A percentile compares a stretch with the other conserved stretches of the same genome.
Evolutionary conservation across 2,888 invertebrate genomes (phyloP).

Genomic region (Thera obeliscata): DNA sequence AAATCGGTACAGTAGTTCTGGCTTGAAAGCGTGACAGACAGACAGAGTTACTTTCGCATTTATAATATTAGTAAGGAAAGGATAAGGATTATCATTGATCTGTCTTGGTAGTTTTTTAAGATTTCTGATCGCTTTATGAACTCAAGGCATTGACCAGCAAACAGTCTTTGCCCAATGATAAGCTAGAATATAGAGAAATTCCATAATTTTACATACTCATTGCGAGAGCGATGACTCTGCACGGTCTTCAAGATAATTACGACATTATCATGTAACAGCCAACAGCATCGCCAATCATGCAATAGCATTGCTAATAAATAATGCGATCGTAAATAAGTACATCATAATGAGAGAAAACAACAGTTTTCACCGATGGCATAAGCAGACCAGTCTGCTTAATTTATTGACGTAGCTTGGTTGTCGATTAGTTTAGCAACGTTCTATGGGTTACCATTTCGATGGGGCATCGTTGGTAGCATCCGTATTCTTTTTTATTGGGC

Average conservation of each 20-base stretch:
- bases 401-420: no score
- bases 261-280: slow-evolving; percentile 23
- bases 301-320: slow-evolving; percentile 15
- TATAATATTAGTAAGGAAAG: no score
- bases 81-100: no score
- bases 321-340: slow-evolving; percentile 10
- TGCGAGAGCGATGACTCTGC: slow-evolving; percentile 19
- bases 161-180: neutral
- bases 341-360: slow-evolving; percentile 35
- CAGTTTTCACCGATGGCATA: neutral
- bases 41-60: no score
- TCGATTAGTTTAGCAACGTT: no score
- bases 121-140: neutral
- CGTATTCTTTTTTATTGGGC: no score
- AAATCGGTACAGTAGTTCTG: no score
- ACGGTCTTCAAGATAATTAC: slow-evolving; percentile 8
- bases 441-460: no score
- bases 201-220: slow-evolving; percentile 9
- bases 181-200: neutral
- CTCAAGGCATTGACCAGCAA: neutral
- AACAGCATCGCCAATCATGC: slow-evolving; percentile 30
- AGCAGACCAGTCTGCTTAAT: neutral
- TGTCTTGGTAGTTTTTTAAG: no score
- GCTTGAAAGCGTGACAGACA: no score
- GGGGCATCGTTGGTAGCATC: no score